phyloP scores from a whole-genome alignment of 2,113 vertebrate species.

The Pomatorhinus ruficollis region DNA sequence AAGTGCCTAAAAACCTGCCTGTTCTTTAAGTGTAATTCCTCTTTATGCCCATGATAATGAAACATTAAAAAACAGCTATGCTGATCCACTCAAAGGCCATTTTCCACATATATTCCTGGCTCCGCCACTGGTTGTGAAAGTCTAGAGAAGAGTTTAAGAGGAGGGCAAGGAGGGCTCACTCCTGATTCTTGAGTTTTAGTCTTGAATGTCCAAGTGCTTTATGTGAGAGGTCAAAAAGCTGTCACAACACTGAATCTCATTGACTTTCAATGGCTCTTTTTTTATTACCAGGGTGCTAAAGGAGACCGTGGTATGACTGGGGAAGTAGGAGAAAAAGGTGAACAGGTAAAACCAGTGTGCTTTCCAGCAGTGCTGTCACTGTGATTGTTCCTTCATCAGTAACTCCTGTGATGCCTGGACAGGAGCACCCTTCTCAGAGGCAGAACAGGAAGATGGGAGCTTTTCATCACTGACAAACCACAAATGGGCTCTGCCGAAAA shows the following conservation, averaged over 20 bases:
- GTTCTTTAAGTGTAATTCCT: background rate
- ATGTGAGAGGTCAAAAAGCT: background rate
- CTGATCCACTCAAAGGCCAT: background rate
- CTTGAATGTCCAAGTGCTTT: background rate
- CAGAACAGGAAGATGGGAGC: background rate
- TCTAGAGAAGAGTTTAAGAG: background rate
- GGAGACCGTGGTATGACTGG: constrained; percentile 84
- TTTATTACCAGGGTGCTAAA: constrained; percentile 81
- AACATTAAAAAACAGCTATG: background rate
- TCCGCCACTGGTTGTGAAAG: background rate
- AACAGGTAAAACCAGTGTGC: constrained; percentile 76
- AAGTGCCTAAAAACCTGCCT: background rate
- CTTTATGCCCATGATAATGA: background rate
- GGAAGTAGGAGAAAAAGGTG: constrained; percentile 85
- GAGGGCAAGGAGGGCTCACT: background rate
- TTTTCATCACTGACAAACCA: background rate
- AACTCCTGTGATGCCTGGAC: background rate
- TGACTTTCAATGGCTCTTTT: background rate
- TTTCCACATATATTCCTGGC: background rate
- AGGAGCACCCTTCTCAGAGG: background rate
- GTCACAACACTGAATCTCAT: background rate
- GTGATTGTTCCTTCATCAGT: background rate
- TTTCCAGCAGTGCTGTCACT: background rate
- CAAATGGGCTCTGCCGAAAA: background rate
- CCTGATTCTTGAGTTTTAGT: background rate